Percentiles rank a stretch among this genome's conserved stretches.
These are phyloP conservation scores for Astropecten irregularis DNA, from an alignment of 53 echinoderm and acorn worm genomes.

Conservation along the genomic window DNA sequence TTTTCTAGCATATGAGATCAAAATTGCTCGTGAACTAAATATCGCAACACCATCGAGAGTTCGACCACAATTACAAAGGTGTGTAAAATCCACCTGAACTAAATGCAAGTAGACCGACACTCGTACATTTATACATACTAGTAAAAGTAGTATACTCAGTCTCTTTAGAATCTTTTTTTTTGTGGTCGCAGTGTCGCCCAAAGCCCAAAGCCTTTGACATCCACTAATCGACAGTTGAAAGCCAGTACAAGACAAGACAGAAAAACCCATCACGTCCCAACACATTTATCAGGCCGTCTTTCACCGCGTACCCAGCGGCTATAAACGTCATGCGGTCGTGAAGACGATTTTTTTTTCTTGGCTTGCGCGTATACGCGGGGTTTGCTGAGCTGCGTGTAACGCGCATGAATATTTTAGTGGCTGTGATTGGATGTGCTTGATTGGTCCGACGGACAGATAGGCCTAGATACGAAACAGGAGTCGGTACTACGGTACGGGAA, in stretches of 20 bases:
- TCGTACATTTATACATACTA: too few species aligned
- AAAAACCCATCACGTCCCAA: background rate
- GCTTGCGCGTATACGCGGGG: background rate
- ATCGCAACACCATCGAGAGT: too few species aligned
- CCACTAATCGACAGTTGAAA: slow-evolving; percentile 22
- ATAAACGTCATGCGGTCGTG: slow-evolving; percentile 9
- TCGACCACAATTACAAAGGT: too few species aligned
- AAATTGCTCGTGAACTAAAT: too few species aligned
- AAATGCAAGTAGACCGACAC: slow-evolving; percentile 7
- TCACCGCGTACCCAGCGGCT: background rate
- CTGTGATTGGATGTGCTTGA: slow-evolving; percentile 39
- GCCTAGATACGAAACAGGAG: background rate
- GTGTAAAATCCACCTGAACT: too few species aligned
- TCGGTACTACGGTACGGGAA: too few species aligned
- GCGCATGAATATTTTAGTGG: slow-evolving; percentile 53
- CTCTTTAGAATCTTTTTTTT: too few species aligned
- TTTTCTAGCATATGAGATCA: too few species aligned
- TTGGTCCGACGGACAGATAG: background rate
- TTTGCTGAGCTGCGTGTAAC: background rate
- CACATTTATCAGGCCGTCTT: background rate
- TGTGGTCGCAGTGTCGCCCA: slow-evolving; percentile 23
- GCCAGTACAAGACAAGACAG: slow-evolving; percentile 1
- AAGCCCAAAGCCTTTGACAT: slow-evolving; percentile 29
- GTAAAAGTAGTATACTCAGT: too few species aligned
- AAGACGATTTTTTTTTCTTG: background rate